These are phyloP conservation scores for Malurus alboscapulatus DNA, from an alignment of 2,113 vertebrate species.

Conservation along the genomic window DNA sequence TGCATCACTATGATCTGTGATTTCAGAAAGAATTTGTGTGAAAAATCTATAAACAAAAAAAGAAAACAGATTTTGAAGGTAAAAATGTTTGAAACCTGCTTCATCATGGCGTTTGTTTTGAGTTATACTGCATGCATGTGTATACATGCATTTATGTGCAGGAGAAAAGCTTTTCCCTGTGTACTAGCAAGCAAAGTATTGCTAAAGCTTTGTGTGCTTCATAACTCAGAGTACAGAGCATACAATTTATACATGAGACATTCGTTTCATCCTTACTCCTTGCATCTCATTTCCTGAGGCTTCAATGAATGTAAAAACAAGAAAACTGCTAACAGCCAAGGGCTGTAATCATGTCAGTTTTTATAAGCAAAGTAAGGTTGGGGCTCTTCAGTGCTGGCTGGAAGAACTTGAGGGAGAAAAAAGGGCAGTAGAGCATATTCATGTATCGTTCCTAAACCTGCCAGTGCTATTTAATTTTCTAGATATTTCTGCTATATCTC, in stretches of 20 bases:
- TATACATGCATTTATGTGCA: not conserved
- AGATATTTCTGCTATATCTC: not conserved
- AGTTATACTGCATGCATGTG: not conserved
- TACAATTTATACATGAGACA: not conserved
- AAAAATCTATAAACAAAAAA: not conserved
- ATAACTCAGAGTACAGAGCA: not conserved
- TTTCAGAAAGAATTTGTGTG: not conserved
- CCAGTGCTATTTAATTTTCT: not conserved
- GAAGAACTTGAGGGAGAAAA: constrained; percentile 13
- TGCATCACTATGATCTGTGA: not conserved
- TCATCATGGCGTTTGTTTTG: not conserved
- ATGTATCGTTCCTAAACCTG: not conserved
- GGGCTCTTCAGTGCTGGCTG: not conserved
- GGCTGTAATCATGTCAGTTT: constrained; percentile 32
- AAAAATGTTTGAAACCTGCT: not conserved
- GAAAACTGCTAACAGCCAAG: constrained; percentile 1
- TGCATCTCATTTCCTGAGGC: not conserved
- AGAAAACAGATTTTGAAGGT: not conserved
- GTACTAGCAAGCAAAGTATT: not conserved
- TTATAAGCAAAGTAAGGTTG: not conserved
- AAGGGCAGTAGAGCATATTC: not conserved
- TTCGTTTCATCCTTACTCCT: not conserved
- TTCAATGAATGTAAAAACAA: constrained; percentile 19
- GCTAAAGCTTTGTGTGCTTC: not conserved
- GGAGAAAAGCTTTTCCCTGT: not conserved